Evolutionary conservation across 1,140 invertebrate genomes (phyloP).

Genomic region (Temnothorax curvispinosus): DNA sequence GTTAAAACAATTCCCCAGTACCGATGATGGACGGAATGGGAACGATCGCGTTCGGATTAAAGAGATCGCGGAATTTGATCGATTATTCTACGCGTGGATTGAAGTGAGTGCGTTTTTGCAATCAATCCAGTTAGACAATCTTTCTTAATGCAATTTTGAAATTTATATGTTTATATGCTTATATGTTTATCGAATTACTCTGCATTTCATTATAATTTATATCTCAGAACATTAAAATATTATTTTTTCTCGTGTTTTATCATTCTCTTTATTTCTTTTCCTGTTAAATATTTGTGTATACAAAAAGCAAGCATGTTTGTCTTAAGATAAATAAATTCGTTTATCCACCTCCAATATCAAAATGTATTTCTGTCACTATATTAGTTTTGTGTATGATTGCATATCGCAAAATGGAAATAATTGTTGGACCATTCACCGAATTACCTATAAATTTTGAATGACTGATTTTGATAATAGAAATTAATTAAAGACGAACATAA

Average conservation of each 20-base stretch:
- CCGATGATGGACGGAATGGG: constrained; percentile 52
- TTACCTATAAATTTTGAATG: constrained; percentile 40
- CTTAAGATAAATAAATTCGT: neutral
- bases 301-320: neutral
- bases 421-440: neutral
- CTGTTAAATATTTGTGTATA: neutral
- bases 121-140: neutral
- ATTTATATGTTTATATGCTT: neutral
- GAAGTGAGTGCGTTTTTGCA: neutral
- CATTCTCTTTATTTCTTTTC: neutral
- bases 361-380: neutral
- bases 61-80: constrained; percentile 32
- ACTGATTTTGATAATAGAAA: constrained; percentile 49
- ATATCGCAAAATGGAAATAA: neutral
- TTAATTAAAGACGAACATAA: constrained; percentile 48
- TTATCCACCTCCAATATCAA: neutral
- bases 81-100: neutral
- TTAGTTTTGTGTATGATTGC: neutral
- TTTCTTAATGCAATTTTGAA: neutral
- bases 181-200: neutral
- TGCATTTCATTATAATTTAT: neutral
- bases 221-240: neutral
- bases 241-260: neutral
- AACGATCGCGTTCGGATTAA: constrained; percentile 29
- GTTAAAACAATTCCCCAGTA: constrained; percentile 55